Evolutionary conservation across 2,113 vertebrate species (phyloP).

Genomic region (Trichechus manatus): DNA sequence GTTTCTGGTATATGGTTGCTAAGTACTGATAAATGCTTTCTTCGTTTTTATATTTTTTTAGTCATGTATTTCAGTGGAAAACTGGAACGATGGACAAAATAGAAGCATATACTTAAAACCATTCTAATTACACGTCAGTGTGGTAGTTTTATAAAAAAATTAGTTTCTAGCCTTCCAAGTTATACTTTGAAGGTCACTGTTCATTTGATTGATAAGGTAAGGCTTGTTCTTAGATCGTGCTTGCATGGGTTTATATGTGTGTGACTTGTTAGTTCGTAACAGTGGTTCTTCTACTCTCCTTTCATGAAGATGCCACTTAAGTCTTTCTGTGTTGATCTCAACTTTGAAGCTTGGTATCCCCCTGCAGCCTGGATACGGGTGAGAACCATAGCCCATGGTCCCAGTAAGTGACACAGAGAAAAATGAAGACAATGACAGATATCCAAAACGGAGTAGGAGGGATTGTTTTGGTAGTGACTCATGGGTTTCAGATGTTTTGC

Average conservation of each 20-base stretch:
- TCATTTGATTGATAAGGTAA: conserved; percentile 56
- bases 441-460: neutral
- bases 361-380: neutral
- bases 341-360: neutral
- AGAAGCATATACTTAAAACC: conserved; percentile 23
- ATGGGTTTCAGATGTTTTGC: neutral
- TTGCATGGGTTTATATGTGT: neutral
- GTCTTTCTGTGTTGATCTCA: conserved; percentile 18
- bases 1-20: conserved; percentile 56
- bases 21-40: neutral
- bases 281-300: neutral
- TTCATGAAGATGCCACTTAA: neutral
- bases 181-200: conserved; percentile 14
- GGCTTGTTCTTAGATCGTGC: neutral
- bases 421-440: neutral
- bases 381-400: neutral
- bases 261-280: conserved; percentile 16
- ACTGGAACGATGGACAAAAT: conserved; percentile 24
- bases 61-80: conserved; percentile 47
- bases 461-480: conserved; percentile 12
- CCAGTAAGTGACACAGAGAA: neutral
- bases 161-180: neutral
- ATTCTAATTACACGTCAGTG: conserved; percentile 24
- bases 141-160: neutral
- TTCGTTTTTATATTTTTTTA: neutral